These are phyloP conservation scores for Anastrepha obliqua DNA, from an alignment of 1,140 invertebrate species.

Conservation along the genomic window DNA sequence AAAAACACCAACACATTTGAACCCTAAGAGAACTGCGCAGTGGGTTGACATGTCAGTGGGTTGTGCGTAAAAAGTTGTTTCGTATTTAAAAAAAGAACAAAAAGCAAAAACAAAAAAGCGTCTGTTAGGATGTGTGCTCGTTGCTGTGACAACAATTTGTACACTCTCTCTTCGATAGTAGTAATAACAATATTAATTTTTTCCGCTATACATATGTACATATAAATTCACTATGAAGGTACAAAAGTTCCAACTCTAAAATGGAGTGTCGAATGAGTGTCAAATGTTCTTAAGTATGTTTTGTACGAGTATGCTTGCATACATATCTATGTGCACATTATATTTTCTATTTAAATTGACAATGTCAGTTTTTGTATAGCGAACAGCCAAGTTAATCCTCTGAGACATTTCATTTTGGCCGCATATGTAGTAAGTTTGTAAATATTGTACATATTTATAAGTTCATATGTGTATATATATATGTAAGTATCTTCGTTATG, in stretches of 20 bases:
- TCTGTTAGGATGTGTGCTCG: no score
- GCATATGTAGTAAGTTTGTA: conserved; percentile 12
- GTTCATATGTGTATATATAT: conserved; percentile 37
- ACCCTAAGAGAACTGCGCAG: background rate
- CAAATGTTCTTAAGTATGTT: background rate
- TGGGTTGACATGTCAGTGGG: background rate
- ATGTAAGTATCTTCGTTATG: conserved; percentile 47
- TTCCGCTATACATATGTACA: background rate
- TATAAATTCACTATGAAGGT: conserved; percentile 32
- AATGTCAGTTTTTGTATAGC: conserved; percentile 2
- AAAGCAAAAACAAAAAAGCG: background rate
- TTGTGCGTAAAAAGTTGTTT: conserved; percentile 21
- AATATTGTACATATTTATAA: conserved; percentile 30
- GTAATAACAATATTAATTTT: conserved; percentile 35
- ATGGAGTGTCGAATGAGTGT: background rate
- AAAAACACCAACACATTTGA: background rate
- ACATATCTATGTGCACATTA: background rate
- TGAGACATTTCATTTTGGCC: background rate
- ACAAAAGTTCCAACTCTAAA: conserved; percentile 42
- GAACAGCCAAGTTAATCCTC: conserved; percentile 21
- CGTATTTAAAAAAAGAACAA: background rate
- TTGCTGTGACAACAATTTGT: background rate
- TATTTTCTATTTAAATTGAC: conserved; percentile 19
- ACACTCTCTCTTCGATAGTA: background rate
- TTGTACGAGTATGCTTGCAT: background rate